A percentile compares a stretch with the other conserved stretches of the same genome.
Conservation (phyloP, 2,113 vertebrate species). For the Bothrops jararaca region DNA sequence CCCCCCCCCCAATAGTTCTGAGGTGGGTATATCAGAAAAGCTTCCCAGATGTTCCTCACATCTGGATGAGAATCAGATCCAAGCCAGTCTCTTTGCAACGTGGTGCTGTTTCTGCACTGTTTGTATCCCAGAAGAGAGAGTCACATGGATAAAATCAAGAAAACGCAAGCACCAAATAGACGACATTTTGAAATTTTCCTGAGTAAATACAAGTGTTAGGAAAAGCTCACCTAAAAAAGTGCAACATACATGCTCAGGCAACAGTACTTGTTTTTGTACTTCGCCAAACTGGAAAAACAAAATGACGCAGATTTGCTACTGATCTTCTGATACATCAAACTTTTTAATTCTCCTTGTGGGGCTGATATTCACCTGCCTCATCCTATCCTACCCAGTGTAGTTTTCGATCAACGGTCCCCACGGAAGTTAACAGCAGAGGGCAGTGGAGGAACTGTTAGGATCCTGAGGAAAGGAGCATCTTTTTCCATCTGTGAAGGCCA, state of each 20-base stretch:
- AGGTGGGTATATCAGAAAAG: background rate
- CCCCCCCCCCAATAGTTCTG: background rate
- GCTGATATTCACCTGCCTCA: background rate
- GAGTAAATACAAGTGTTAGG: background rate
- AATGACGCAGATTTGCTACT: background rate
- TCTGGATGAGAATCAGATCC: too few relatives aligned
- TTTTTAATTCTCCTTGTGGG: too few relatives aligned
- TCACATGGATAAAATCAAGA: background rate
- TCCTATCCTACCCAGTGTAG: too few relatives aligned
- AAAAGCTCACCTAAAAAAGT: background rate
- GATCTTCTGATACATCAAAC: background rate
- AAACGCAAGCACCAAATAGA: background rate
- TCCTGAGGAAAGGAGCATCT: background rate
- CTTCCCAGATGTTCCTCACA: background rate
- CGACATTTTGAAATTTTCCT: background rate
- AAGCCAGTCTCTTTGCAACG: background rate
- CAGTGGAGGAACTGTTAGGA: background rate
- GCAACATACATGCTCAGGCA: background rate
- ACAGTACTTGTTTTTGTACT: background rate
- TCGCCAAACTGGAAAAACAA: background rate
- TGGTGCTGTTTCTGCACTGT: background rate
- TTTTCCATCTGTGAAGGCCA: background rate
- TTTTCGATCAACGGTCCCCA: fast-evolving
- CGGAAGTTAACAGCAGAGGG: constrained; percentile 56
- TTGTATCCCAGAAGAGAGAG: background rate